Base-by-base conservation (phyloP, 2,888 invertebrate species). In the Synanthedon myopaeformis region DNA sequence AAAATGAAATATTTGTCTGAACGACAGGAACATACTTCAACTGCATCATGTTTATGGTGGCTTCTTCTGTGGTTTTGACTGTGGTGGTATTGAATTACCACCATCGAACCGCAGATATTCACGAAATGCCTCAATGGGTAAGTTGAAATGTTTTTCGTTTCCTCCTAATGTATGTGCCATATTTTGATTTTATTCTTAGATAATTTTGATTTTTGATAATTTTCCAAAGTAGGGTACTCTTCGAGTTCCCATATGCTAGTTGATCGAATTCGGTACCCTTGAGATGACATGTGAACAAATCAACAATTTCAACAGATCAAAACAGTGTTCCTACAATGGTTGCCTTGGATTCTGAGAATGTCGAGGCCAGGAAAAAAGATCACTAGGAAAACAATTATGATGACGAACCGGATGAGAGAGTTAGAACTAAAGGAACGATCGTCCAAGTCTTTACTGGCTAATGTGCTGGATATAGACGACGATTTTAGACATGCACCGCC, bases 11-110 rank as follows among this genome's bases (percentile, higher is more conserved):
- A 35, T 35, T 35, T 49, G 11, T 49, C 49, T 41, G 65, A 67
- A 60, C 77, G 82, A 67, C 90, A 96, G 98, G 98, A 79, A 96
- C 98, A 69, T 98, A 98, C 90, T 98, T 98, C 93, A 98, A 98
- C 90, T 97, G 97, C 91, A 98, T 98, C 89, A 98, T 98, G 98
- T 96, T 98, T 89, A 98, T 98, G 97, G 98, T 98, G 88, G 97
- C 98, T 57, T 96, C 97, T 60, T 98, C 98, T 61, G 98, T 98
- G 82, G 96, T 98, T 69, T 91, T 97, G 72, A 98, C 98, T 54
- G 97, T 98, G 65, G 94, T 98, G 68, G 97, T 98, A 66, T 92
- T 98, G 64, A 98, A 98, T 89, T 98, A 96, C 86, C 98, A 98
- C 86, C 98, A 98, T 87, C 92, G 98, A 71, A 96, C 96, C 65